These are phyloP conservation scores for Tragopan temminckii DNA, from an alignment of 2,797 vertebrate genomes.

Conservation along the genomic window DNA sequence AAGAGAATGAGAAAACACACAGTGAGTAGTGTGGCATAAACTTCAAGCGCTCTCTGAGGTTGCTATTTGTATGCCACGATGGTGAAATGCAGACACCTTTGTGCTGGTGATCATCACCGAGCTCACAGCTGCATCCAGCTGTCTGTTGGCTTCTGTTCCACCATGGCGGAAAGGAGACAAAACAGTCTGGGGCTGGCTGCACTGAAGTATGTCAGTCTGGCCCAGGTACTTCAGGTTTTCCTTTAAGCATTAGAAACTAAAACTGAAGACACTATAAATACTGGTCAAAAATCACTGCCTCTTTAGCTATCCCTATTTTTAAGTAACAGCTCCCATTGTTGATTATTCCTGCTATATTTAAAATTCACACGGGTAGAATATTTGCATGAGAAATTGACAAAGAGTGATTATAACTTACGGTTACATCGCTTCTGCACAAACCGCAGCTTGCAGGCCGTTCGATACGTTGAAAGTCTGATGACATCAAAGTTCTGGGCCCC, in stretches of 20 bases:
- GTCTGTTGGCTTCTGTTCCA: neutral
- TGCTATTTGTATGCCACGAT: rapidly evolving
- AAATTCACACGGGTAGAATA: rapidly evolving
- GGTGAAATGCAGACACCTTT: neutral
- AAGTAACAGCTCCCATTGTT: rapidly evolving
- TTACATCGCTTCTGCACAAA: slow-evolving; percentile 98
- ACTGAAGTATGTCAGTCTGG: rapidly evolving
- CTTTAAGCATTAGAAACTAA: neutral
- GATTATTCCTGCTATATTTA: no score
- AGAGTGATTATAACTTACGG: slow-evolving; percentile 85
- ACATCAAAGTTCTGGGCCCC: slow-evolving; percentile 98
- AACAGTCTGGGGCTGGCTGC: rapidly evolving
- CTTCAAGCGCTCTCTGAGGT: rapidly evolving
- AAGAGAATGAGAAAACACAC: neutral
- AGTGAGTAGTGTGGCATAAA: rapidly evolving
- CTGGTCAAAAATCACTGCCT: rapidly evolving
- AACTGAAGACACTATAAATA: rapidly evolving
- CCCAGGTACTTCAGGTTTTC: rapidly evolving
- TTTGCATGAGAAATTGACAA: neutral
- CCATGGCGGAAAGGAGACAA: neutral
- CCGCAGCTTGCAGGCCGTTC: slow-evolving; percentile 95
- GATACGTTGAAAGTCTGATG: slow-evolving; percentile 95
- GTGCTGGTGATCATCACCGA: neutral
- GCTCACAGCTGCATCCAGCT: neutral
- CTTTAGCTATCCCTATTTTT: neutral